Evolutionary conservation across 2,797 vertebrate species (phyloP).

Genomic region (Amphiprion clarkii): DNA sequence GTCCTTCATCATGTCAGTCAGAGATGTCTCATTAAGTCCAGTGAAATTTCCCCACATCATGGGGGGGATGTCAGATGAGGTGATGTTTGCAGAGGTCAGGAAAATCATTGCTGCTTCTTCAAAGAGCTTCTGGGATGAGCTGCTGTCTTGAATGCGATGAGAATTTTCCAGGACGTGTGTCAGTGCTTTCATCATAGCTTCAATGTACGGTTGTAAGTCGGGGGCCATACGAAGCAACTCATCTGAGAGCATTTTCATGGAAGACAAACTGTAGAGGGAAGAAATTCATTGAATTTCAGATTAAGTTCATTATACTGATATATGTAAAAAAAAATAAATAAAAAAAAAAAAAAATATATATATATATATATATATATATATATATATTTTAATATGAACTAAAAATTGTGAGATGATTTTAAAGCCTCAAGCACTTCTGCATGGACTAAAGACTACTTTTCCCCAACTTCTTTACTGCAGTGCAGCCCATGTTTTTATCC

Average conservation of each 20-base stretch:
- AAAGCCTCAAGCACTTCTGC: not conserved
- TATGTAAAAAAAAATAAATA: not conserved
- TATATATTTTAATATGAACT: not conserved
- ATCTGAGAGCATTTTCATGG: slow-evolving; percentile 61
- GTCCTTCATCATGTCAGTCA: slow-evolving; percentile 57
- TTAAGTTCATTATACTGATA: not conserved
- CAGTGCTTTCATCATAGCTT: slow-evolving; percentile 61
- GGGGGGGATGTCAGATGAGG: slow-evolving; percentile 50
- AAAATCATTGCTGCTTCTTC: slow-evolving; percentile 65
- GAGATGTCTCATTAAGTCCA: slow-evolving; percentile 11
- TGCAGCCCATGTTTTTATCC: not conserved
- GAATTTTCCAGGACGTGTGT: slow-evolving; percentile 67
- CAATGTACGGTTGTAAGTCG: slow-evolving; percentile 47
- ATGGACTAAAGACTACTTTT: not conserved
- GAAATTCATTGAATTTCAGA: slow-evolving; percentile 21
- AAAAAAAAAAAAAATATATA: too few relatives aligned
- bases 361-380: too few relatives aligned
- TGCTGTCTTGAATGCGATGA: slow-evolving; percentile 41
- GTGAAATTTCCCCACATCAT: slow-evolving; percentile 50
- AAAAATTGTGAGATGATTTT: not conserved
- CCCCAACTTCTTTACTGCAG: not conserved
- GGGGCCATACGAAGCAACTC: slow-evolving; percentile 55
- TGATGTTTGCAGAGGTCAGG: slow-evolving; percentile 75
- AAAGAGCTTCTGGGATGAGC: slow-evolving; percentile 53
- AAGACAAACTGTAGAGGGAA: slow-evolving; percentile 68